These are phyloP conservation scores for Thumatha senex DNA, from an alignment of 2,888 invertebrate species.

Conservation along the genomic window DNA sequence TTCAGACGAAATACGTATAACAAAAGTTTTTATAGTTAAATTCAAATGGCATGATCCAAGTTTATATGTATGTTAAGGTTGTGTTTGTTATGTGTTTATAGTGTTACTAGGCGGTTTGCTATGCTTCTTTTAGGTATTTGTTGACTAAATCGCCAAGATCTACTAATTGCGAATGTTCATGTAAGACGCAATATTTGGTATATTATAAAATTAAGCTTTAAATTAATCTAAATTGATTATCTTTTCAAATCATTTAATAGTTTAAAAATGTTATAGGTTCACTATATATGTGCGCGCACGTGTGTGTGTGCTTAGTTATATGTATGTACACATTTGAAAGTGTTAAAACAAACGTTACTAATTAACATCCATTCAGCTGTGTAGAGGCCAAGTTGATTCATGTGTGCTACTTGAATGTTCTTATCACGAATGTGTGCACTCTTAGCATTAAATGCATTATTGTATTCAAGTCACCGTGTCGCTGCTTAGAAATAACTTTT, in stretches of 20 bases:
- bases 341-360: constrained; percentile 75
- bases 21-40: constrained; percentile 71
- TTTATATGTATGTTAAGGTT: constrained; percentile 39
- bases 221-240: constrained; percentile 43
- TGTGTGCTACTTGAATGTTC: constrained; percentile 54
- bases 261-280: constrained; percentile 56
- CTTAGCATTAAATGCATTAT: constrained; percentile 48
- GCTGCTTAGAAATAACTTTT: constrained; percentile 45
- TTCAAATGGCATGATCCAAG: constrained; percentile 59
- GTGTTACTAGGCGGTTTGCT: constrained; percentile 32
- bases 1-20: constrained; percentile 64
- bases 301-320: constrained; percentile 35
- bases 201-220: constrained; percentile 7
- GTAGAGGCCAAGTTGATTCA: constrained; percentile 67
- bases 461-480: constrained; percentile 49
- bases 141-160: constrained; percentile 28
- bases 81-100: constrained; percentile 9
- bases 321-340: constrained; percentile 45
- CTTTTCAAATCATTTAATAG: constrained; percentile 53
- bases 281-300: constrained; percentile 41
- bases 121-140: constrained; percentile 32
- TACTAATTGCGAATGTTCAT: constrained; percentile 23
- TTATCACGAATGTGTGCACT: constrained; percentile 63
- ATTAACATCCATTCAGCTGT: constrained; percentile 77
- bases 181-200: constrained; percentile 20